Base-by-base conservation (phyloP, 2,888 invertebrate species). In the Pachydiplax longipennis region DNA sequence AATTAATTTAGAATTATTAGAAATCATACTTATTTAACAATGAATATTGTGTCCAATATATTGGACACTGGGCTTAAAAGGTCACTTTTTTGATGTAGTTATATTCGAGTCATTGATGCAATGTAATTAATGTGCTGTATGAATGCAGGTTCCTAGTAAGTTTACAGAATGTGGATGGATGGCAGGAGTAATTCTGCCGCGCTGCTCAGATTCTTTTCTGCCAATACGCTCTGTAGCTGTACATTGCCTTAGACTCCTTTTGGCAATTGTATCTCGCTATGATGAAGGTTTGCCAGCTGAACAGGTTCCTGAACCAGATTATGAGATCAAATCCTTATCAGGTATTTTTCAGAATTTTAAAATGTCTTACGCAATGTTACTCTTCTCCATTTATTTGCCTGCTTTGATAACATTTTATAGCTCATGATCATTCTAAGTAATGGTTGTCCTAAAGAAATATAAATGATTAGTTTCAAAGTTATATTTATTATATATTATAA, bases 121-220 rank as follows among this genome's bases (percentile, higher is more conserved):
- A 15, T 53, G 25, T 25, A 25, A 61, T 83, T 80, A 31, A n/a
- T n/a, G n/a, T n/a, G n/a, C n/a, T n/a, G n/a, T 73, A 25, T 91
- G 25, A 80, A 91, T 92, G 10, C 91, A 93, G 93, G 92, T 92
- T 25, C 97, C 97, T 0, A 96, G 96, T 91, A 96, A 96, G 93
- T 97, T 97, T 92, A 96, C 96, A 44, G 96, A 97, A 93, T 96
- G 96, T 92, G 97, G 97, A 0, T 95, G 95, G 92, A 95, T 97
- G 92, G 94, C 98, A 48, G 97, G 97, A 0, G 94, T 96, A 83
- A 95, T 97, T 73, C 95, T 97, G 0, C 97, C 98, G 0, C 95
- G 98, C 80, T 96, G 97, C 92, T 96, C 97, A 0, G 98, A 98
- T 93, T 96, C 96, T 0, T 96, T 96, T 93, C 95, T 96, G 91